Percentiles rank a stretch among this genome's conserved stretches.
Conservation (phyloP, 2,888 invertebrate genomes). For the Phymatocera aterrima region DNA sequence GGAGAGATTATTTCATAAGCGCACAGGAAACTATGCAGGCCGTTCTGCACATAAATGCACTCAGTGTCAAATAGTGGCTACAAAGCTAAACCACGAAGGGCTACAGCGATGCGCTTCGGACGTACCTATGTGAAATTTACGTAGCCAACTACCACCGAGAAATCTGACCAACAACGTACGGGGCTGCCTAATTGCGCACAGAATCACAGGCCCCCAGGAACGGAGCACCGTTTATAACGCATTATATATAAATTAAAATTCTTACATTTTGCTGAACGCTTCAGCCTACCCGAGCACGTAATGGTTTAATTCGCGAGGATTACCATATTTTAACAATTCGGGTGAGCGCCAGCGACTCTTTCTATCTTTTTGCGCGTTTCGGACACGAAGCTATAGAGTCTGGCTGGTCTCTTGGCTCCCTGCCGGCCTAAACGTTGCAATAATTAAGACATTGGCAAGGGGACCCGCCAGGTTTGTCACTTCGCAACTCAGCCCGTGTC, state of each 20-base stretch:
- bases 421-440: constrained; percentile 43
- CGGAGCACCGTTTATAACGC: constrained; percentile 48
- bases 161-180: constrained; percentile 17
- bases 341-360: constrained; percentile 52
- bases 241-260: constrained; percentile 62
- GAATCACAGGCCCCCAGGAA: constrained; percentile 41
- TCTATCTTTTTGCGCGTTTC: constrained; percentile 54
- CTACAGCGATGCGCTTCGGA: neutral
- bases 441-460: constrained; percentile 57
- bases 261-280: constrained; percentile 54
- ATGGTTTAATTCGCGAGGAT: constrained; percentile 63
- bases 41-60: neutral
- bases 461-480: constrained; percentile 48
- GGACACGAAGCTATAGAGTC: constrained; percentile 50
- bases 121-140: constrained; percentile 16
- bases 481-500: constrained; percentile 42
- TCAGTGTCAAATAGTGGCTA: neutral
- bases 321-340: constrained; percentile 65
- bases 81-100: neutral
- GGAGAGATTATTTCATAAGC: constrained; percentile 15
- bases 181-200: constrained; percentile 35
- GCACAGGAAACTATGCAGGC: constrained; percentile 9
- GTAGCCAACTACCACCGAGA: constrained; percentile 25
- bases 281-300: constrained; percentile 60
- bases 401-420: constrained; percentile 13